phyloP scores from a whole-genome alignment of 2,113 vertebrate species.

The Cheirogaleus medius region DNA sequence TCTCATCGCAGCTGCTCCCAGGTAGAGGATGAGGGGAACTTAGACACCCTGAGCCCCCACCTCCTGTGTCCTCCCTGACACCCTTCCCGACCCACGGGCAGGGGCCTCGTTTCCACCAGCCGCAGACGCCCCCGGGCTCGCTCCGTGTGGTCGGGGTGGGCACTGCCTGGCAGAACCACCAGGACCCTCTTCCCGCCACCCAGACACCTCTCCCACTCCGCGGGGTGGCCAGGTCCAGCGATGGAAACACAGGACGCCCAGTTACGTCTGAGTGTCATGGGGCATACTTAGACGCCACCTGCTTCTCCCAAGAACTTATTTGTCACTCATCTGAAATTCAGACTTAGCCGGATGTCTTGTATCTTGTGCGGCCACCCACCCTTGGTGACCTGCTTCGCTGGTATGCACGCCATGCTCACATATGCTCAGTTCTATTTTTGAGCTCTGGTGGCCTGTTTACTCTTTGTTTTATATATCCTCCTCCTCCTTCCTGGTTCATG shows the following conservation, averaged over 20 bases:
- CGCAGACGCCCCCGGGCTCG: accelerated
- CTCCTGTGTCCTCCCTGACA: background rate
- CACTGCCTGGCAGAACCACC: accelerated
- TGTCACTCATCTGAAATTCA: background rate
- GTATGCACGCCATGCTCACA: accelerated
- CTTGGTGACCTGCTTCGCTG: background rate
- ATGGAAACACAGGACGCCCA: background rate
- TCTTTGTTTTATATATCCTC: background rate
- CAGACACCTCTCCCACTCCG: background rate
- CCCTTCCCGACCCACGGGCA: accelerated
- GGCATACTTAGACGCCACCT: accelerated
- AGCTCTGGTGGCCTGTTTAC: background rate
- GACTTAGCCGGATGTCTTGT: accelerated
- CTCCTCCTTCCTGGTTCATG: background rate
- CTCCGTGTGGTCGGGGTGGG: accelerated
- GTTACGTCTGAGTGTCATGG: background rate
- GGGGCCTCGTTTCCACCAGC: background rate
- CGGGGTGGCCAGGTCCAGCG: accelerated
- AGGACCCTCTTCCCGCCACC: background rate
- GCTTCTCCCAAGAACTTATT: background rate
- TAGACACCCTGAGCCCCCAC: accelerated
- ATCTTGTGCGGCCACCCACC: background rate
- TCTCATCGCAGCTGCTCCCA: background rate
- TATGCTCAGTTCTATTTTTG: accelerated
- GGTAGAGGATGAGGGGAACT: accelerated